Evolutionary conservation across 2,797 vertebrate species (phyloP).

Genomic region (Capromys pilorides): DNA sequence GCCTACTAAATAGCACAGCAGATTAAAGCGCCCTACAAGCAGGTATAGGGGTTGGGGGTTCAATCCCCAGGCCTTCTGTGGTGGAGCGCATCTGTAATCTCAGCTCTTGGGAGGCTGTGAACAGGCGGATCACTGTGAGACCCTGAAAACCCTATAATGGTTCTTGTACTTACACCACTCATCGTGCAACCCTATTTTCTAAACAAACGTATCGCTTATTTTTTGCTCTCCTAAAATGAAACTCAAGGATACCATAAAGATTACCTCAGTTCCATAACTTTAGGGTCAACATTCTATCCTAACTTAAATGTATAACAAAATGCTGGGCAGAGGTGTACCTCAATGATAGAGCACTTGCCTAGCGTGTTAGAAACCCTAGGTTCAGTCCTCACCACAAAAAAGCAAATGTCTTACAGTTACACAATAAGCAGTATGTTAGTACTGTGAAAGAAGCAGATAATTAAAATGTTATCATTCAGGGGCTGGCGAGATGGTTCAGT

Average conservation of each 20-base stretch:
- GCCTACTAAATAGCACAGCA: too few relatives aligned
- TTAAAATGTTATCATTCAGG: not conserved
- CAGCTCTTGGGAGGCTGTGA: too few relatives aligned
- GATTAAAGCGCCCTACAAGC: too few relatives aligned
- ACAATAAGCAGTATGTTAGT: not conserved
- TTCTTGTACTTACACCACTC: not conserved
- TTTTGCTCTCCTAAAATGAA: slow-evolving; percentile 32
- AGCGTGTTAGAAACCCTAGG: not conserved
- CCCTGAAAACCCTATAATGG: not conserved
- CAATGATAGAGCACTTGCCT: not conserved
- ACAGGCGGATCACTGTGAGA: too few relatives aligned
- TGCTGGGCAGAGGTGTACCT: not conserved
- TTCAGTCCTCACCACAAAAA: not conserved
- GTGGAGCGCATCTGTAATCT: too few relatives aligned
- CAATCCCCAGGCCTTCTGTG: too few relatives aligned
- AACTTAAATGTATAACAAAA: not conserved
- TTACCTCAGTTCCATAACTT: not conserved
- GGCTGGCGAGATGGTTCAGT: too few relatives aligned
- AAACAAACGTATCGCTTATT: not conserved
- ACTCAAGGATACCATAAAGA: not conserved
- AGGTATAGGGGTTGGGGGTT: too few relatives aligned
- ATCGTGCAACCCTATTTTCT: not conserved
- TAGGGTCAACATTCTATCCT: not conserved
- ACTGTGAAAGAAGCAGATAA: not conserved
- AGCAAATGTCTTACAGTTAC: not conserved